Conservation (phyloP, 2,888 invertebrate species). For the Athalia rosae region DNA sequence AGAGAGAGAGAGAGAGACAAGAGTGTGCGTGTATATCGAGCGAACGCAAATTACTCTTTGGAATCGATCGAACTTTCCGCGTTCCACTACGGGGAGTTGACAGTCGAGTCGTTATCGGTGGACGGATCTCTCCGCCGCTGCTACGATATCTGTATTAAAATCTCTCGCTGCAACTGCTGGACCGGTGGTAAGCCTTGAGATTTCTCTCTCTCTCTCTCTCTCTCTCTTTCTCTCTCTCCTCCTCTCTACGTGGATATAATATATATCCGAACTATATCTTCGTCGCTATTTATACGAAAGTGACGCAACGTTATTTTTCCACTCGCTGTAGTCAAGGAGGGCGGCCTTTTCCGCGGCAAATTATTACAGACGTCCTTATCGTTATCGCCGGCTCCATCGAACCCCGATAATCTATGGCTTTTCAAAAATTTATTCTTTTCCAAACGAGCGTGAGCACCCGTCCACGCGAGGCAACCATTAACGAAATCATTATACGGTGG, state of each 20-base stretch:
- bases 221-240: too few species aligned
- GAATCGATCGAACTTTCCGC: constrained; percentile 39
- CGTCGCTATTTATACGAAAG: constrained; percentile 11
- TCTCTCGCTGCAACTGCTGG: constrained; percentile 43
- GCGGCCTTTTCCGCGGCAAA: background rate
- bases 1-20: too few species aligned
- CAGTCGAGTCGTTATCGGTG: constrained; percentile 33
- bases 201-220: constrained; percentile 40
- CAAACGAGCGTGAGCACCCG: background rate
- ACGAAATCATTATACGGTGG: constrained; percentile 14
- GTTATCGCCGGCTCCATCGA: background rate
- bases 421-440: background rate
- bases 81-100: constrained; percentile 33
- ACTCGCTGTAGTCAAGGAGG: background rate
- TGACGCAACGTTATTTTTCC: constrained; percentile 15
- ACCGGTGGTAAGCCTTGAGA: constrained; percentile 28
- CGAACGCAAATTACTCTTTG: constrained; percentile 33
- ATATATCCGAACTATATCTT: background rate
- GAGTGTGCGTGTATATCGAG: background rate
- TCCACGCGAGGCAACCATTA: constrained; percentile 35
- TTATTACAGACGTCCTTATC: constrained; percentile 2
- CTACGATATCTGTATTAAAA: constrained; percentile 42
- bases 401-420: background rate
- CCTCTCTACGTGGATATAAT: too few species aligned
- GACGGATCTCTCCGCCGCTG: constrained; percentile 18